These are phyloP conservation scores for Sphecodes monilicornis DNA, from an alignment of 2,888 invertebrate genomes.

Conservation along the genomic window DNA sequence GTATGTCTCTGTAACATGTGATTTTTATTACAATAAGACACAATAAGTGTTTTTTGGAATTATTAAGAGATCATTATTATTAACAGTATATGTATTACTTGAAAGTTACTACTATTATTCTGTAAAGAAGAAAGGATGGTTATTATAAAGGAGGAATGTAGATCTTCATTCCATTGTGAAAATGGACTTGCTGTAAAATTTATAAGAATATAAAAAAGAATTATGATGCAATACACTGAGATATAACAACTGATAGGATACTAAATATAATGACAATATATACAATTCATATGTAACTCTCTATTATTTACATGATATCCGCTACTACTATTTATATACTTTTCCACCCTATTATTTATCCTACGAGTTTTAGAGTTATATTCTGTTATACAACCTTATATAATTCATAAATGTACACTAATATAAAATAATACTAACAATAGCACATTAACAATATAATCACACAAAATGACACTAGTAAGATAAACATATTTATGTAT, in stretches of 20 bases:
- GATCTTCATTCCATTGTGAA: neutral
- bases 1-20: too few relatives aligned
- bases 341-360: neutral
- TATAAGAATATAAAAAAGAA: neutral
- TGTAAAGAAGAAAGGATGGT: neutral
- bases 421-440: neutral
- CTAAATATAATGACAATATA: neutral
- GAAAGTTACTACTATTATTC: neutral
- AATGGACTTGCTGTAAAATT: neutral
- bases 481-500: neutral
- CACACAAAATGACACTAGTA: neutral
- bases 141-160: neutral
- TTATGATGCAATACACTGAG: neutral
- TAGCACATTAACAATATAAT: neutral
- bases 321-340: too few relatives aligned
- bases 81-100: neutral
- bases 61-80: conserved; percentile 1
- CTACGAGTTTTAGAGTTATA: neutral
- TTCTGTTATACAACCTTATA: neutral
- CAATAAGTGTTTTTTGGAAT: neutral
- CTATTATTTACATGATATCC: neutral
- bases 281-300: neutral
- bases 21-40: neutral
- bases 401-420: neutral
- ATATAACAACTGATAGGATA: neutral